Evolutionary conservation across 2,888 invertebrate genomes (phyloP).

Genomic region (Holacanthella duospinosa): DNA sequence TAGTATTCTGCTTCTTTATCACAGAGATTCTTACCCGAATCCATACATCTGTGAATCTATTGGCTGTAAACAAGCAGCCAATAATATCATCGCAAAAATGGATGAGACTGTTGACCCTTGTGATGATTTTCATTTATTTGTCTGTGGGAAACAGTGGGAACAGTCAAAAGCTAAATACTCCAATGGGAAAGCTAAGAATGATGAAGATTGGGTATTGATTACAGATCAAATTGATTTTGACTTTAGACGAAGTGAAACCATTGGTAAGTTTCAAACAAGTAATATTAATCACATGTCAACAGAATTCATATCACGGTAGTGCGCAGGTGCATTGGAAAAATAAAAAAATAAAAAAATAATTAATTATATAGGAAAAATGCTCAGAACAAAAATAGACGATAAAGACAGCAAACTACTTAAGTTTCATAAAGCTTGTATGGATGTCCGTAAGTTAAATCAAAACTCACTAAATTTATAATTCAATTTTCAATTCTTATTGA

Average conservation of each 20-base stretch:
- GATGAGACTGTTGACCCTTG: slow-evolving; percentile 1
- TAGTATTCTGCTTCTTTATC: too few species aligned
- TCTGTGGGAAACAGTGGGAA: not conserved
- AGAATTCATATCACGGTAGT: too few species aligned
- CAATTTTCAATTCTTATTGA: too few species aligned
- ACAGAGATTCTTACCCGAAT: not conserved
- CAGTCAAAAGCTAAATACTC: not conserved
- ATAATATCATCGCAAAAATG: not conserved
- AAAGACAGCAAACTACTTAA: not conserved
- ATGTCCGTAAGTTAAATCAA: not conserved
- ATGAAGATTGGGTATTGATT: not conserved
- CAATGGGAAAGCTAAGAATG: not conserved
- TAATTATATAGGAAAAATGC: not conserved
- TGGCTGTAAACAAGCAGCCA: not conserved
- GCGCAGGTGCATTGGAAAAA: too few species aligned
- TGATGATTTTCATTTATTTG: not conserved
- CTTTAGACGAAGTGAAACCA: not conserved
- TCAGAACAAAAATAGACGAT: too few species aligned
- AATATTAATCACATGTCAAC: too few species aligned
- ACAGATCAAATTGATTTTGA: not conserved
- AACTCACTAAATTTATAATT: too few species aligned
- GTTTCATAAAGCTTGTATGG: not conserved
- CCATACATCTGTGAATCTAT: not conserved
- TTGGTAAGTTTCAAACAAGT: not conserved
- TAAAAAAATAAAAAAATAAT: not conserved